Conservation (phyloP, 2,888 invertebrate species). For the Schizotus pectinicornis region DNA sequence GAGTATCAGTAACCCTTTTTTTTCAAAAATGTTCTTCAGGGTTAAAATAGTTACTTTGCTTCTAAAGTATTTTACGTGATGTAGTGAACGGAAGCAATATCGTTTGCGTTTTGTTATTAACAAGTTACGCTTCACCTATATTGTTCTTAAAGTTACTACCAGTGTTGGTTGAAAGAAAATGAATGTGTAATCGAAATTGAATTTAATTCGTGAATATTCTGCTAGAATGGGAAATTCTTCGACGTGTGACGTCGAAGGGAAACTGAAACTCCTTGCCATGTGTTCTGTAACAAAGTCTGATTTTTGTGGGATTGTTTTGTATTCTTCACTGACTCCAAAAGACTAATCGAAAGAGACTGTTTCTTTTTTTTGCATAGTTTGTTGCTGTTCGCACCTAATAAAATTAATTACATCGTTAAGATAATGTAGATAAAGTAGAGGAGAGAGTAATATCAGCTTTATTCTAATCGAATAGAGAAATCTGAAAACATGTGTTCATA, state of each 20-base stretch:
- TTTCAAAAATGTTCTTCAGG: too few relatives aligned
- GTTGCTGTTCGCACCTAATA: constrained; percentile 7
- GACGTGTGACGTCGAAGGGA: neutral
- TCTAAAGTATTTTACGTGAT: too few relatives aligned
- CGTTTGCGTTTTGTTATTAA: too few relatives aligned
- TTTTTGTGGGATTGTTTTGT: constrained; percentile 26
- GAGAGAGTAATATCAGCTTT: neutral
- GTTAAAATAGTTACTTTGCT: too few relatives aligned
- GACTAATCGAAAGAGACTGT: constrained; percentile 30
- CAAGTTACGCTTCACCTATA: neutral
- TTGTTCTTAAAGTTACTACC: neutral
- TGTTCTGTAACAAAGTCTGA: constrained; percentile 3
- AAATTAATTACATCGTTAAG: neutral
- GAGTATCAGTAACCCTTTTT: too few relatives aligned
- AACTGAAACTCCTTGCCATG: neutral
- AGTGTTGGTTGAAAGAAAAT: neutral
- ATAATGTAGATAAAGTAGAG: neutral
- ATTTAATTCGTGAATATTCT: neutral
- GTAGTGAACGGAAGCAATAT: too few relatives aligned
- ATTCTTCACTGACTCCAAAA: constrained; percentile 21
- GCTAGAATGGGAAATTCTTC: neutral
- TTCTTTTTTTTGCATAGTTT: constrained; percentile 25
- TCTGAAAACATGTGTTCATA: constrained; percentile 2
- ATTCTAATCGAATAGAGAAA: neutral
- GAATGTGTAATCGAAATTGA: neutral